Evolutionary conservation across 1,140 invertebrate species (phyloP), one percentile per base, ranked within the genome.

Genomic region (Yoshiicerus persimilis): DNA sequence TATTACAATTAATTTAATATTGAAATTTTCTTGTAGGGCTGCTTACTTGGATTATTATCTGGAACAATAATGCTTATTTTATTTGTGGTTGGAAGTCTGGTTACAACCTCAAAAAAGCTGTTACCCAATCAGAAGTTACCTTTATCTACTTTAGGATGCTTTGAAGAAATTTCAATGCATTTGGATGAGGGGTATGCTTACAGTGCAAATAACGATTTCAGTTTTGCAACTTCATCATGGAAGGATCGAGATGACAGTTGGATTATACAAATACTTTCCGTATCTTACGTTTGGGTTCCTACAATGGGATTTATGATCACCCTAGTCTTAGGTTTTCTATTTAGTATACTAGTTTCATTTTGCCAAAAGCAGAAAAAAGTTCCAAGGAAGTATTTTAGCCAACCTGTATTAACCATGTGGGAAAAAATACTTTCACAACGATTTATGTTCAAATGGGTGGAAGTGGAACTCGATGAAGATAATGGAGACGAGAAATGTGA

Each of bases 21-120:
- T n/a, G n/a, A n/a, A n/a, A n/a, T n/a, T n/a, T n/a, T n/a, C n/a
- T n/a, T n/a, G n/a, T 23, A 87, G 87, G 97, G 97, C 77, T 95
- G 95, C 0, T 92, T 96, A n/a, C 91, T 92, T 10, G 96, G 95
- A 0, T 91, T 96, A 8, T 16, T 95, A 3, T 91, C 92, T 10
- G 95, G 96, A 6, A 92, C 98, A 64, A 92, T 93, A 0, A 92
- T 97, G 85, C 95, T 95, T 16, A 94, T 97, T n/a, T 97, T 96
- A 96, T 95, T 97, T 87, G 97, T 96, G 83, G 97, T 98, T 92
- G 97, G 97, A 13, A 27, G 80, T 11, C 23, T 38, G 9, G 32
- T 85, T 11, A 25, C 80, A 32, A 23, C 62, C 13, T 25, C 25
- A 0, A 94, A 94, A 41, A 95, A 96, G 0, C 95, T 95, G 88